Evolutionary conservation across 2,888 invertebrate species (phyloP).

Genomic region (Brenthis hecate): DNA sequence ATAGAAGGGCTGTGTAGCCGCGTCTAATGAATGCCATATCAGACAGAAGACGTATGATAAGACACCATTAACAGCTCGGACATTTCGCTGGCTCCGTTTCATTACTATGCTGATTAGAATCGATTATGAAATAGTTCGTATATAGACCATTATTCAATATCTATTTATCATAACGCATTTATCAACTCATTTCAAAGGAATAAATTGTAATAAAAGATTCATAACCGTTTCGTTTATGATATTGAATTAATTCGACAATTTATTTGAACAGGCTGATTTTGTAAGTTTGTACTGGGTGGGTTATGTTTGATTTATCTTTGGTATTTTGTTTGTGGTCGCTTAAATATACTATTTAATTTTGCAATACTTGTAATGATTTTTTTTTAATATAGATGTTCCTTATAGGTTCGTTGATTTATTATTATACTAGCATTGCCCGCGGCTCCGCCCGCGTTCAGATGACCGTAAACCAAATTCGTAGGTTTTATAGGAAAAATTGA

Average conservation of each 20-base stretch:
- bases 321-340: not conserved
- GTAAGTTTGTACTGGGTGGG: slow-evolving; percentile 10
- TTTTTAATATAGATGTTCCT: too few species aligned
- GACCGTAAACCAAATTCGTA: too few species aligned
- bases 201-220: slow-evolving; percentile 37
- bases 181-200: slow-evolving; percentile 36
- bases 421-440: too few species aligned
- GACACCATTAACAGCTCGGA: slow-evolving; percentile 36
- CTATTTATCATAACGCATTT: slow-evolving; percentile 41
- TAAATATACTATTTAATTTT: not conserved
- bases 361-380: not conserved
- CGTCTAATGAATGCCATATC: slow-evolving; percentile 41
- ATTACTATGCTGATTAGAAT: slow-evolving; percentile 40
- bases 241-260: slow-evolving; percentile 37
- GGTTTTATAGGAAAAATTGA: too few species aligned
- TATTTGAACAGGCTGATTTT: slow-evolving; percentile 33
- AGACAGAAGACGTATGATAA: slow-evolving; percentile 36
- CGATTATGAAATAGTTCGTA: slow-evolving; percentile 39
- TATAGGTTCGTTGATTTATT: too few species aligned
- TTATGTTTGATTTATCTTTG: slow-evolving; percentile 21
- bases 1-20: slow-evolving; percentile 18
- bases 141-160: slow-evolving; percentile 41
- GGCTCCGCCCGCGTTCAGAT: too few species aligned
- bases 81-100: slow-evolving; percentile 35
- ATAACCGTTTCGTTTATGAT: slow-evolving; percentile 36